Evolutionary conservation across 2,797 vertebrate genomes (phyloP), one percentile per base, ranked within the genome.

Genomic region (Emys orbicularis): DNA sequence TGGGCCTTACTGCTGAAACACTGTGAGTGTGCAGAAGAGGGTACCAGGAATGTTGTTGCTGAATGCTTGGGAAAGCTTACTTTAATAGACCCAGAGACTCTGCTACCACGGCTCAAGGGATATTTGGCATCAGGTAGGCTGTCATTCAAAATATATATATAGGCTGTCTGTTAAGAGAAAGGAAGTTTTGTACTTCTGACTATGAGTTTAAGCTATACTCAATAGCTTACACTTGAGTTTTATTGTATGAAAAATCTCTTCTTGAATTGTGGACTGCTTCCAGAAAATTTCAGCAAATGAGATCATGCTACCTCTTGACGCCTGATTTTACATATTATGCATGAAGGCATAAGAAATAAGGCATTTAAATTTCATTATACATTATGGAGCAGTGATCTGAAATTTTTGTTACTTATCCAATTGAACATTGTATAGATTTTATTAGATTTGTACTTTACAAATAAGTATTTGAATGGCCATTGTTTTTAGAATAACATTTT

Each of bases 61-160:
- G 99, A 99, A 96, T 99, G 99, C 98, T 98, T 99, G 96, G 99
- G 99, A 54, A 99, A 99, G 95, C 99, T 99, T 95, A 99, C 99
- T 0, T 98, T 99, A 86, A 99, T 99, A 95, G 99, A 99, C 97
- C 99, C 99, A 2, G 99, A 99, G 96, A 99, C 99, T 3, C 99
- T 99, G 59, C 98, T 99, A 96, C 99, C 99, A 57, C 98, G 99
- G 16, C 99, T 99, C 90, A 99, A 99, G 96, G 99, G 99, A 65
- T 99, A 99, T 97, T 99, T 99, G 97, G 98, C 99, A 94, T 99
- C 99, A 98, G 99, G 99, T 99, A 80, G 95, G 97, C 92, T 72
- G 56, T 87, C 76, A 81, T 37, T 82, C 11, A 1, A 47, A 12
- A 9, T 44, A 41, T 76, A 7, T 47, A 76, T 15, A 47, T 44